Evolutionary conservation across 2,113 vertebrate species (phyloP).

Genomic region (Leucoraja erinaceus): DNA sequence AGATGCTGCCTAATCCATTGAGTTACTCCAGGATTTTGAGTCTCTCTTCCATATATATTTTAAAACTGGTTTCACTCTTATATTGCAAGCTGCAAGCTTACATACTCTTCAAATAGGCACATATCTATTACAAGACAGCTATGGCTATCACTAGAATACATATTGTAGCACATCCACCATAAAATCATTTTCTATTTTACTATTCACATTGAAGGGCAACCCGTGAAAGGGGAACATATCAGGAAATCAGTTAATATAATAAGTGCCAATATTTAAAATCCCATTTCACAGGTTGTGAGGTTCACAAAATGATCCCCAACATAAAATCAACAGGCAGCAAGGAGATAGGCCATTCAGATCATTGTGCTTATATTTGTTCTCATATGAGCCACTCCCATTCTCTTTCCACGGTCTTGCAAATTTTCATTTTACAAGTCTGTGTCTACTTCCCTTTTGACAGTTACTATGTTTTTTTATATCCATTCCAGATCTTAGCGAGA

Average conservation of each 20-base stretch:
- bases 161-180: too few species aligned
- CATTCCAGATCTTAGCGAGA: too few species aligned
- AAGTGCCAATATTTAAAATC: background rate
- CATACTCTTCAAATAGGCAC: background rate
- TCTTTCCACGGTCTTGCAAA: background rate
- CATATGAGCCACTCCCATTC: background rate
- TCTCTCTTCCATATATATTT: background rate
- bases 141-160: background rate
- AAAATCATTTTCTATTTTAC: background rate
- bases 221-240: background rate
- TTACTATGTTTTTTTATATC: background rate
- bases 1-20: too few species aligned
- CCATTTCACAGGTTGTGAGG: background rate
- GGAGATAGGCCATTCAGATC: background rate
- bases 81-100: background rate
- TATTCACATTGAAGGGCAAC: background rate
- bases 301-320: background rate
- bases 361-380: background rate
- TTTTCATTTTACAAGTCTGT: background rate
- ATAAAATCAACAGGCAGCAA: background rate
- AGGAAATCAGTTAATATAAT: background rate
- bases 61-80: background rate
- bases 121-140: background rate
- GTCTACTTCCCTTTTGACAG: background rate
- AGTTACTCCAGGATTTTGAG: too few species aligned